phyloP scores from a whole-genome alignment of 1,140 invertebrate genomes.

The Zaprionus nigranus region DNA sequence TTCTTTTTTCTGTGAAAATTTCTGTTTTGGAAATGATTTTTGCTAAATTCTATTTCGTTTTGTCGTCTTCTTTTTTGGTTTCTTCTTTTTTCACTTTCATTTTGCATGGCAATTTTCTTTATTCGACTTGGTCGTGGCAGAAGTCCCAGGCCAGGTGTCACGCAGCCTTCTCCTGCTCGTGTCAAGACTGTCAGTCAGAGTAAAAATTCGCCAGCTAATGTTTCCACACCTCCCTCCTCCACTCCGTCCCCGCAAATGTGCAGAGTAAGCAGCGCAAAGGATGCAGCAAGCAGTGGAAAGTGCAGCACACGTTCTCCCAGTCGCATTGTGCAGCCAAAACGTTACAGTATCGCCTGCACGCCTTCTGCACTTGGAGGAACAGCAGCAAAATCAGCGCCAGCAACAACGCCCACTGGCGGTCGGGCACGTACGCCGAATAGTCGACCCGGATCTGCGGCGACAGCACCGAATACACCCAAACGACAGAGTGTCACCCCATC shows the following conservation, averaged over 20 bases:
- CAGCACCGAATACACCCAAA: slow-evolving; percentile 78
- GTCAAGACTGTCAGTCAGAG: slow-evolving; percentile 67
- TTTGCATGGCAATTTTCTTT: slow-evolving; percentile 54
- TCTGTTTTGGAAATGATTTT: slow-evolving; percentile 36
- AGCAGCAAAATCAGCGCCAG: slow-evolving; percentile 24
- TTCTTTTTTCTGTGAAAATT: slow-evolving; percentile 17
- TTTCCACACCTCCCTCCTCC: slow-evolving; percentile 61
- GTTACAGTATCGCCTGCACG: slow-evolving; percentile 71
- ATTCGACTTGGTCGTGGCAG: slow-evolving; percentile 35
- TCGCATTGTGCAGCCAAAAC: slow-evolving; percentile 81
- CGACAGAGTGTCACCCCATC: slow-evolving; percentile 64
- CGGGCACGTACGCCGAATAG: slow-evolving; percentile 75
- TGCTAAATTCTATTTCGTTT: slow-evolving; percentile 47
- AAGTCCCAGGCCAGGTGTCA: slow-evolving; percentile 57
- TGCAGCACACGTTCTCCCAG: slow-evolving; percentile 77
- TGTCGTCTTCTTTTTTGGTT: slow-evolving; percentile 45
- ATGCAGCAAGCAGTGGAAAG: slow-evolving; percentile 53
- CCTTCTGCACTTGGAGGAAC: slow-evolving; percentile 18
- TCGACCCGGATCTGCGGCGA: slow-evolving; percentile 54
- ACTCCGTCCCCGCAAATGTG: slow-evolving; percentile 72
- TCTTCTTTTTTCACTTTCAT: slow-evolving; percentile 50
- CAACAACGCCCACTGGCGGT: slow-evolving; percentile 34
- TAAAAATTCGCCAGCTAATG: slow-evolving; percentile 57
- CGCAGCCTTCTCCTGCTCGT: slow-evolving; percentile 34
- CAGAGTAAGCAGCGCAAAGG: slow-evolving; percentile 70